A percentile compares a stretch with the other conserved stretches of the same genome.
phyloP scores from a whole-genome alignment of 1,140 invertebrate genomes.

The Neomicropteryx cornuta region DNA sequence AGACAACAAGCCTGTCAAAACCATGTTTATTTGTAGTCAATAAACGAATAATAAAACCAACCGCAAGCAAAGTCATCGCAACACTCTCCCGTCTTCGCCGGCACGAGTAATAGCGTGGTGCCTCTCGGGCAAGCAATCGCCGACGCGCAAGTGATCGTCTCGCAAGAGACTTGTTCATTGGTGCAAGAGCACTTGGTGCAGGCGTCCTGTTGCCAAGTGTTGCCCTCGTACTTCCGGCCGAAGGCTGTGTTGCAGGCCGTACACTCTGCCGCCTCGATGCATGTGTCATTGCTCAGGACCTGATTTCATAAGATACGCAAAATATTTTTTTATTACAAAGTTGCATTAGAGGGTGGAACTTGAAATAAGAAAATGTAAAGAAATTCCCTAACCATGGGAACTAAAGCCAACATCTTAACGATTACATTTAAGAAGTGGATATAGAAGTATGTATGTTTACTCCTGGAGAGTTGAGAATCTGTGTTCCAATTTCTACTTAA shows the following conservation, averaged over 20 bases:
- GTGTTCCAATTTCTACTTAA: no score
- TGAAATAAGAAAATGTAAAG: constrained; percentile 6
- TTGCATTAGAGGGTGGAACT: no score
- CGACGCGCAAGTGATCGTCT: constrained; percentile 44
- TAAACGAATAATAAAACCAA: constrained; percentile 23
- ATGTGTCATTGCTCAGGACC: constrained; percentile 47
- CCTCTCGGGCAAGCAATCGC: constrained; percentile 47
- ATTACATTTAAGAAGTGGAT: no score
- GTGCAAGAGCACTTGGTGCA: constrained; percentile 67
- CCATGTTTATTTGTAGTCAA: no score
- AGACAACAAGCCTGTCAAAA: no score
- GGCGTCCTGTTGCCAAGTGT: constrained; percentile 52
- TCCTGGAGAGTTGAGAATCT: no score
- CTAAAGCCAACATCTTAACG: no score
- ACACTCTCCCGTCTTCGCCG: constrained; percentile 45
- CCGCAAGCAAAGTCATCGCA: constrained; percentile 58
- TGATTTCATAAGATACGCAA: constrained; percentile 14
- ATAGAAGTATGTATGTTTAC: no score
- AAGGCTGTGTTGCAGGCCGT: constrained; percentile 54
- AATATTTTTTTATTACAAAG: no score
- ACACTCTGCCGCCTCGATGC: constrained; percentile 46
- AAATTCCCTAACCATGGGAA: no score
- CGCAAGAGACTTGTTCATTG: constrained; percentile 38
- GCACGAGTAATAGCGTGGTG: constrained; percentile 38
- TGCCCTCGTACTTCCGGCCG: constrained; percentile 43